Conservation (phyloP, 1,140 invertebrate species). For the Drosophila subobscura region DNA sequence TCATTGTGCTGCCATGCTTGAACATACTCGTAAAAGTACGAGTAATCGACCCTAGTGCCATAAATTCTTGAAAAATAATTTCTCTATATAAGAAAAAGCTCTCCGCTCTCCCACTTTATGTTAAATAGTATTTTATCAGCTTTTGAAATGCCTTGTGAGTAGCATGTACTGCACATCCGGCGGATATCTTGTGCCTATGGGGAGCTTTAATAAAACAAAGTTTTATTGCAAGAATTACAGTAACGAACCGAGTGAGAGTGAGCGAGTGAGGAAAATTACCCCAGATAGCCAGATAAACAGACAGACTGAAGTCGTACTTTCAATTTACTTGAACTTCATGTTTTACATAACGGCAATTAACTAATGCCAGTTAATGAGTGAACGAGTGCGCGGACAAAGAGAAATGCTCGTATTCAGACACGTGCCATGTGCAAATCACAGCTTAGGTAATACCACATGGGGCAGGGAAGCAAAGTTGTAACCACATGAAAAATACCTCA, state of each 20-base stretch:
- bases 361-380: constrained; percentile 55
- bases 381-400: constrained; percentile 11
- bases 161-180: constrained; percentile 35
- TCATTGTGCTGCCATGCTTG: constrained; percentile 13
- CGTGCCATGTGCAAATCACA: constrained; percentile 35
- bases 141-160: constrained; percentile 9
- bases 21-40: constrained; percentile 30
- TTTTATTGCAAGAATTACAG: constrained; percentile 28
- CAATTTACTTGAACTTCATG: constrained; percentile 1
- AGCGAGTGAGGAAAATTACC: constrained; percentile 5
- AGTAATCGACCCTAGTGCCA: constrained; percentile 44
- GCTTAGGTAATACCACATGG: constrained; percentile 16
- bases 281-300: constrained; percentile 7
- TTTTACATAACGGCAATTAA: constrained; percentile 52
- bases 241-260: no score
- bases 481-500: not conserved
- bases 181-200: constrained; percentile 33
- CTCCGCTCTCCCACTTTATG: constrained; percentile 17
- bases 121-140: constrained; percentile 51
- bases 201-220: constrained; percentile 40
- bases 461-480: constrained; percentile 5
- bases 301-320: constrained; percentile 9
- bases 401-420: constrained; percentile 13
- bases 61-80: constrained; percentile 35
- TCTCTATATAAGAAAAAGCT: constrained; percentile 43